Evolutionary conservation across 2,797 vertebrate species (phyloP).

Genomic region (Sparidentex hasta): DNA sequence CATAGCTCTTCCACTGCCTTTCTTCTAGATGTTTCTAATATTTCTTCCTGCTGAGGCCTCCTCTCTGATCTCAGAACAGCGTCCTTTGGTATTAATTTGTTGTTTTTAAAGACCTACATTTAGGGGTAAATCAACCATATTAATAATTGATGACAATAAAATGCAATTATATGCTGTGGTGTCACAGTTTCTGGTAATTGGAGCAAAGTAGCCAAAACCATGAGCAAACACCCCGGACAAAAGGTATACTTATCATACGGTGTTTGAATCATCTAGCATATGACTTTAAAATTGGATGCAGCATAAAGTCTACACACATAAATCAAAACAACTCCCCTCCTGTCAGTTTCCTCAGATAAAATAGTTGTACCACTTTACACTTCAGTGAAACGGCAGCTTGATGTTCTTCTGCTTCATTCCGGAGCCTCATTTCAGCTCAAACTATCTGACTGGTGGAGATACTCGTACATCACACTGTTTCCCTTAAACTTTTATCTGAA

Average conservation of each 20-base stretch:
- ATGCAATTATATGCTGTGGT: neutral
- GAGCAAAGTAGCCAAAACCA: neutral
- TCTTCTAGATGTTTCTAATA: neutral
- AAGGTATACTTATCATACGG: neutral
- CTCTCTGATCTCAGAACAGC: neutral
- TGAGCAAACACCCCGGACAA: neutral
- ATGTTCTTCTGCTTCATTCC: constrained; percentile 24
- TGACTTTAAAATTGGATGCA: neutral
- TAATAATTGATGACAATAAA: neutral
- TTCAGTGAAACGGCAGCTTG: constrained; percentile 35
- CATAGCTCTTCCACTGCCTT: neutral
- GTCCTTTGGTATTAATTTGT: neutral
- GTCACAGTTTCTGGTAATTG: neutral
- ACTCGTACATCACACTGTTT: constrained; percentile 48
- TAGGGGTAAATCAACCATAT: neutral
- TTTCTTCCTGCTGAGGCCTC: neutral
- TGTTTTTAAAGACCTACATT: no score
- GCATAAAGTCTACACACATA: neutral
- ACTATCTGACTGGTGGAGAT: constrained; percentile 40
- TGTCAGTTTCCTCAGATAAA: constrained; percentile 5
- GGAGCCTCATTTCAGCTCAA: constrained; percentile 20
- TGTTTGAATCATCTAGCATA: neutral
- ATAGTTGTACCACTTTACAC: constrained; percentile 2
- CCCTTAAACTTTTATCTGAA: constrained; percentile 44
- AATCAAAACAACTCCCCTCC: neutral